These are phyloP conservation scores for Cercopithecus mona DNA, from an alignment of 2,113 vertebrate genomes.

Conservation along the genomic window DNA sequence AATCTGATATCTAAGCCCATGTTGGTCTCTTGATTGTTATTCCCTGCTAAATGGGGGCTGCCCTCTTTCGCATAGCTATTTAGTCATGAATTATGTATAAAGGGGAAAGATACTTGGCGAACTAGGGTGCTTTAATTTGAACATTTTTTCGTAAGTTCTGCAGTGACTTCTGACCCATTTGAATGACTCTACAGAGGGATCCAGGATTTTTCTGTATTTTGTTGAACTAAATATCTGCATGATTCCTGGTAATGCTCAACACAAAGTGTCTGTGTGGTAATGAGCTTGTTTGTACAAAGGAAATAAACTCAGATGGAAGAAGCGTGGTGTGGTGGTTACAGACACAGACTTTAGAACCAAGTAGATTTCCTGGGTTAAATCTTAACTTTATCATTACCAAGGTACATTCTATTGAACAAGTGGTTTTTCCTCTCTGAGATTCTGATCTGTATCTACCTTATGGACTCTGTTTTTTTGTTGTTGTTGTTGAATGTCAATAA, in stretches of 20 bases:
- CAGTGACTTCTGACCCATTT: background rate
- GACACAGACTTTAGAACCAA: background rate
- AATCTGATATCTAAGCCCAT: background rate
- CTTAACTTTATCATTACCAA: background rate
- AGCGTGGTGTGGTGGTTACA: background rate
- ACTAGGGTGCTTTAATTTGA: background rate
- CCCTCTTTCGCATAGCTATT: background rate
- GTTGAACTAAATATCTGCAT: background rate
- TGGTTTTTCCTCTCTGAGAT: background rate
- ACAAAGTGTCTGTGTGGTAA: background rate
- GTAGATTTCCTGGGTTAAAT: background rate
- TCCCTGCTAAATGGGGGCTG: background rate
- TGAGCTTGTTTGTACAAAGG: background rate
- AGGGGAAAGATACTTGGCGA: background rate
- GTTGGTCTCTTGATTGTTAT: background rate
- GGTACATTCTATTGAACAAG: background rate
- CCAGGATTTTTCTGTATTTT: background rate
- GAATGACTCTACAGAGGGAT: background rate
- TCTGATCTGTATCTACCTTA: background rate
- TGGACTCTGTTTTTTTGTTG: background rate
- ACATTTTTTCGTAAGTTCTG: background rate
- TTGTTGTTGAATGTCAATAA: background rate
- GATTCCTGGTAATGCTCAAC: accelerated
- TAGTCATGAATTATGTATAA: background rate
- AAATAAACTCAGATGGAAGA: background rate